A percentile compares a stretch with the other conserved stretches of the same genome.
Conservation (phyloP, 2,113 vertebrate species). For the Callipepla squamata region DNA sequence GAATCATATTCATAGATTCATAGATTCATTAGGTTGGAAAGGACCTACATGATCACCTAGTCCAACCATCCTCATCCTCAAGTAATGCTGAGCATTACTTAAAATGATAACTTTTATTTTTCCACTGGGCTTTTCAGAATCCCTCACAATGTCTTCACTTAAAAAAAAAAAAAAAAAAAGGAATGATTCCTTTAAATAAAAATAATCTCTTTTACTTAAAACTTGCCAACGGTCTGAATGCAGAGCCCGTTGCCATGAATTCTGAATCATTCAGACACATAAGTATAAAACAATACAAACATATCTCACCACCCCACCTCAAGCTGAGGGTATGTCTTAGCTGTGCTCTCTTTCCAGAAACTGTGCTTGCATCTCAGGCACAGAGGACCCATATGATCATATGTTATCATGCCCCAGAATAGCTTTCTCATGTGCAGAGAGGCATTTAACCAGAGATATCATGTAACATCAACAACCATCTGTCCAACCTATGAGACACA, state of each 20-base stretch:
- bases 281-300: neutral
- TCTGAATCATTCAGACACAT: neutral
- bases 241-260: neutral
- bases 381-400: conserved; percentile 40
- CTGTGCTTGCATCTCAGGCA: neutral
- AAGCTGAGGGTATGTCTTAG: neutral
- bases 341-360: neutral
- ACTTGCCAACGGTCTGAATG: neutral
- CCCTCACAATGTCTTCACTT: neutral
- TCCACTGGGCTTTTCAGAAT: neutral
- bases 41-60: no score
- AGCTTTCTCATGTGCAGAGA: conserved; percentile 3
- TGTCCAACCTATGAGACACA: conserved; percentile 17
- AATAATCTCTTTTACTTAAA: neutral
- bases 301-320: neutral
- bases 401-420: conserved; percentile 40
- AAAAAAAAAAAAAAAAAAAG: neutral
- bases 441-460: conserved; percentile 23
- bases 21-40: no score
- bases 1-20: neutral
- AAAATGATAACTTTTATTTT: conserved; percentile 31
- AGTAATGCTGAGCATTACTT: neutral
- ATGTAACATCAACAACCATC: conserved; percentile 1
- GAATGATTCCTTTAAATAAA: neutral
- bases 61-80: no score